phyloP scores from a whole-genome alignment of 2,888 invertebrate genomes.

The Caradrina kadenii region DNA sequence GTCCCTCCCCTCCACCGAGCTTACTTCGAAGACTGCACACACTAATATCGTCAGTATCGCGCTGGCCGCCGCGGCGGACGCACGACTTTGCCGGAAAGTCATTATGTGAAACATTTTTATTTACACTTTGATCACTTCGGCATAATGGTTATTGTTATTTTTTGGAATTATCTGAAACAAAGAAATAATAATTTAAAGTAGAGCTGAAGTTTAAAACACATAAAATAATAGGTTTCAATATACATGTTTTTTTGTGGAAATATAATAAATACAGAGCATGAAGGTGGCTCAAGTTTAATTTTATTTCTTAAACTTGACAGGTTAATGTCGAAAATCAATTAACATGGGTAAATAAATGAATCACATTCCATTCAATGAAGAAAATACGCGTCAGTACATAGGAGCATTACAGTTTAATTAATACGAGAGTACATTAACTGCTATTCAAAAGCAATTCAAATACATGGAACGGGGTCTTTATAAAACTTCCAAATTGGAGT shows the following conservation, averaged over 20 bases:
- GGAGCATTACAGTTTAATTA: slow-evolving; percentile 29
- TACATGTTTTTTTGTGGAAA: too few relatives aligned
- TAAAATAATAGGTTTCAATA: too few relatives aligned
- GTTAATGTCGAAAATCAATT: background rate
- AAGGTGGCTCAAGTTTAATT: background rate
- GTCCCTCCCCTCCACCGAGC: slow-evolving; percentile 76
- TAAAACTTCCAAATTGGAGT: slow-evolving; percentile 46
- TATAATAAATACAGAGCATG: too few relatives aligned
- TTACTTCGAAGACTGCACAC: slow-evolving; percentile 71
- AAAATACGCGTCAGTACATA: slow-evolving; percentile 10
- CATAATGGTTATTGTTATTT: slow-evolving; percentile 73
- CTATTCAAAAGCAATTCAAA: slow-evolving; percentile 36
- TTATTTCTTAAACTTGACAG: background rate
- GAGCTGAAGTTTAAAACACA: background rate
- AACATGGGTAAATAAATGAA: slow-evolving; percentile 26
- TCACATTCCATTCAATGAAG: slow-evolving; percentile 20
- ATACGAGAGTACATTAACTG: slow-evolving; percentile 22
- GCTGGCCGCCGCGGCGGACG: slow-evolving; percentile 70
- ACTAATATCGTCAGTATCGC: slow-evolving; percentile 76
- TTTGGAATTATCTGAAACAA: slow-evolving; percentile 81
- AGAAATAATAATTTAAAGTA: slow-evolving; percentile 26
- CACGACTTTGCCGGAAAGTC: slow-evolving; percentile 76
- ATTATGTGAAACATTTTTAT: slow-evolving; percentile 70
- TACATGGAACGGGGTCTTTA: slow-evolving; percentile 38
- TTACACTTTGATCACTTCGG: slow-evolving; percentile 75